Percentiles rank a stretch among this genome's conserved stretches.
Conservation (phyloP, 2,888 invertebrate species). For the Drosophila lacicola region DNA sequence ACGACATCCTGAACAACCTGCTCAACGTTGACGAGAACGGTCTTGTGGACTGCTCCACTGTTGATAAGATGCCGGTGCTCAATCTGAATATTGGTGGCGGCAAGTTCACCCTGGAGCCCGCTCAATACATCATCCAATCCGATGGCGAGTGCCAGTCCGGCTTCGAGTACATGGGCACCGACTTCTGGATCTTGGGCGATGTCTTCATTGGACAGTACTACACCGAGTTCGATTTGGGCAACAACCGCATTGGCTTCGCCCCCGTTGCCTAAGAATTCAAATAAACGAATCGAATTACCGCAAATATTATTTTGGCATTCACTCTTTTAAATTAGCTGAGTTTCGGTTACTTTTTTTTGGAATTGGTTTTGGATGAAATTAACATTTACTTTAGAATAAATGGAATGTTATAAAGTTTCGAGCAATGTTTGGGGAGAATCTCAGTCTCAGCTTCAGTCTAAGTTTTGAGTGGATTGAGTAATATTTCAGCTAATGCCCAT, state of each 20-base stretch:
- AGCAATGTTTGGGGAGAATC: too few relatives aligned
- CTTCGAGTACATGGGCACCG: conserved; percentile 93
- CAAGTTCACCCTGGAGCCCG: conserved; percentile 90
- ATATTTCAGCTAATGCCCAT: too few relatives aligned
- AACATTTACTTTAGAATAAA: background rate
- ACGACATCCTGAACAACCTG: conserved; percentile 27
- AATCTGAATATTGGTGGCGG: conserved; percentile 90
- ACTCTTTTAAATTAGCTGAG: background rate
- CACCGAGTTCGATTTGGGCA: conserved; percentile 96
- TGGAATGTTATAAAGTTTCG: too few relatives aligned
- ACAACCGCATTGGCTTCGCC: conserved; percentile 95
- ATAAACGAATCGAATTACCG: conserved; percentile 29
- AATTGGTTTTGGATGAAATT: background rate
- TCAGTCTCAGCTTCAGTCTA: too few relatives aligned
- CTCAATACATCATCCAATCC: conserved; percentile 89
- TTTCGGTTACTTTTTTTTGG: too few relatives aligned
- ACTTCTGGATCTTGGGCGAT: conserved; percentile 97
- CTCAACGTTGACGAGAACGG: conserved; percentile 42
- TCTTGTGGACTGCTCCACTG: conserved; percentile 90
- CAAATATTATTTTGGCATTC: background rate
- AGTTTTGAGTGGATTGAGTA: too few relatives aligned
- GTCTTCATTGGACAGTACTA: conserved; percentile 98
- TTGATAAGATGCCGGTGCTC: conserved; percentile 92
- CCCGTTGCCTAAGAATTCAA: conserved; percentile 82
- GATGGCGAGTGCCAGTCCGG: conserved; percentile 94